phyloP scores from a whole-genome alignment of 2,888 invertebrate genomes.

The Stenoptilia bipunctidactyla region DNA sequence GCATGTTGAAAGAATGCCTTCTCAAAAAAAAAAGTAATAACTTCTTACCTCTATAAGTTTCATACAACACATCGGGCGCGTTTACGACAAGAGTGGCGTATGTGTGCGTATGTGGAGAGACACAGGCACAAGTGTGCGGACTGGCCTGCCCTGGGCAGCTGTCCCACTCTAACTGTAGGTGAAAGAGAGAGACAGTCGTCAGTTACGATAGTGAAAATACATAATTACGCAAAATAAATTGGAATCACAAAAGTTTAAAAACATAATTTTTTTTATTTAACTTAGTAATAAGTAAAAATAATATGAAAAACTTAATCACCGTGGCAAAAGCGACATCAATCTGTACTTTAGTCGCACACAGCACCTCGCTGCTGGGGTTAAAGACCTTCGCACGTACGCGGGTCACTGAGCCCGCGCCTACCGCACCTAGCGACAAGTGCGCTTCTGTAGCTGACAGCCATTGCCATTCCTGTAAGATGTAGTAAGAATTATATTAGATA shows the following conservation, averaged over 20 bases:
- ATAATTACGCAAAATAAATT: no score
- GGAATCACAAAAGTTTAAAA: no score
- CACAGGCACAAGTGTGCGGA: conserved; percentile 69
- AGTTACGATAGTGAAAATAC: no score
- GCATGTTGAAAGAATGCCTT: no score
- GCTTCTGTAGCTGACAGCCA: conserved; percentile 27
- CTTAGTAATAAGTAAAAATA: no score
- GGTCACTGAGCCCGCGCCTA: conserved; percentile 50
- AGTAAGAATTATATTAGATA: no score
- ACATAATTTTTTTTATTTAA: no score
- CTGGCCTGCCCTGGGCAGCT: conserved; percentile 27
- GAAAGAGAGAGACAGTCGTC: no score
- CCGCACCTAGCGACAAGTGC: conserved; percentile 73
- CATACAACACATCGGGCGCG: neutral
- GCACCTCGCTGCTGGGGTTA: conserved; percentile 46
- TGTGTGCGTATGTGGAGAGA: conserved; percentile 45
- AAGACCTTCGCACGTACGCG: conserved; percentile 20
- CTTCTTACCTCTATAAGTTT: no score
- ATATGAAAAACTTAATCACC: no score
- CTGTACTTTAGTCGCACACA: neutral
- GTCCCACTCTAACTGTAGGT: neutral
- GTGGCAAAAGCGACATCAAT: neutral
- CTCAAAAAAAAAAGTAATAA: no score
- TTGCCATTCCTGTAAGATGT: conserved; percentile 43
- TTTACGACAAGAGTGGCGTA: conserved; percentile 15